Base-by-base conservation (phyloP, 2,797 vertebrate genomes). In the Pogoniulus pusillus region DNA sequence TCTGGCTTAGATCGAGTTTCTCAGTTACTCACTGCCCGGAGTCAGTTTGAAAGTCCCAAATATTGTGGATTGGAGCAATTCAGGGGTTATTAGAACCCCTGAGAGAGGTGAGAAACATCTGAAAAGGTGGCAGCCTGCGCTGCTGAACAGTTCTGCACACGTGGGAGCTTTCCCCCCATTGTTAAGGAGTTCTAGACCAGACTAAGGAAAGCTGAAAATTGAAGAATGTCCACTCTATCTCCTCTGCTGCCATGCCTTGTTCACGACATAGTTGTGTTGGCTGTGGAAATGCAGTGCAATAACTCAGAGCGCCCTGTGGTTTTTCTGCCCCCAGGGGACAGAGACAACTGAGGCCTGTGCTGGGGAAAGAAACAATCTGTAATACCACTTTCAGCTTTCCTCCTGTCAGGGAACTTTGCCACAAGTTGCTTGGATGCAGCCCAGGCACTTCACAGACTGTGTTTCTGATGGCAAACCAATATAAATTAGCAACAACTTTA, bases 391-490 rank as follows among this genome's bases (percentile, higher is more conserved):
- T 83, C 47, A 66, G 35, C 63, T 76, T 70, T 70, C 39, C 7
- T 75, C 10, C 60, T 91, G 47, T 53, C n/a, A 39, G 54, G 24
- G 53, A 70, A 59, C 30, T 63, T 71, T 60, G 76, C 55, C 70
- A 85, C n/a, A 77, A 55, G 47, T 45, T 86, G 29, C 18, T 64
- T 79, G 68, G 84, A 86, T 60, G 37, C 32, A 89, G 30, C 39
- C 49, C 79, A 93, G 80, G 45, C 82, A 91, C 41, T 91, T 86
- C 34, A 37, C 64, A 73, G 71, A 63, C 45, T 64, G 47, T 89
- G 54, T 58, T 94, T 88, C 74, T 94, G 51, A 86, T 58, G 29
- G 85, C 80, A 90, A 81, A 95, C 68, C 57, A 82, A 34, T 29
- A 81, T 29, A 91, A 93, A 94, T 68, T 55, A 90, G 43, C 16